Percentiles rank a stretch among this genome's conserved stretches.
phyloP scores from a whole-genome alignment of 2,888 invertebrate species.

The Agrochola litura region DNA sequence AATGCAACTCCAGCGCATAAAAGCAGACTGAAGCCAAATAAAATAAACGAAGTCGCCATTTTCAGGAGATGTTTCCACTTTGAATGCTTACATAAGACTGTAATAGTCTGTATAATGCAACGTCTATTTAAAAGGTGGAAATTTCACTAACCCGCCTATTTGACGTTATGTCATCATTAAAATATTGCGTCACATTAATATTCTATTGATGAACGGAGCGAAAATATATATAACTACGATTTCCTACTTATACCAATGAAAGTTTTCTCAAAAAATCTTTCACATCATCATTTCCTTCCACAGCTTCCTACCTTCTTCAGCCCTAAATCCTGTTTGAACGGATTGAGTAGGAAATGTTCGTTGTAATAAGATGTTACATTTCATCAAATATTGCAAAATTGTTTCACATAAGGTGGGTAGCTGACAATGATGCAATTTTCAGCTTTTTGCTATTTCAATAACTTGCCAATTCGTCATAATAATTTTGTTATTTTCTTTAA shows the following conservation, averaged over 20 bases:
- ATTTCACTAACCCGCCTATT: background rate
- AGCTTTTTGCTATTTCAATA: background rate
- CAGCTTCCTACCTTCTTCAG: background rate
- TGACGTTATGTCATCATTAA: conserved; percentile 12
- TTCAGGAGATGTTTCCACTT: conserved; percentile 3
- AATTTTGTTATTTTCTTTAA: background rate
- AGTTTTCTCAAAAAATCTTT: background rate
- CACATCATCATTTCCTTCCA: too few relatives aligned
- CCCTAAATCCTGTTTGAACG: background rate
- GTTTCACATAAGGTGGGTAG: background rate
- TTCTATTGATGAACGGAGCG: background rate
- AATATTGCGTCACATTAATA: conserved; percentile 34
- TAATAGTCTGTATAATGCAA: background rate
- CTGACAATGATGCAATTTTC: background rate
- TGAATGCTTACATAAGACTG: conserved; percentile 26
- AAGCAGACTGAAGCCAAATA: background rate
- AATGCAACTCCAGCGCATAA: background rate
- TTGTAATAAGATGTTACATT: background rate
- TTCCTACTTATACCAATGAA: background rate
- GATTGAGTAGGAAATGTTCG: background rate
- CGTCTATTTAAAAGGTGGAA: conserved; percentile 24
- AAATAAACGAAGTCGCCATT: background rate
- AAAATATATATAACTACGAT: too few relatives aligned
- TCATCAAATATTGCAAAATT: conserved; percentile 10
- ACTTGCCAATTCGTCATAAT: background rate